Percentiles rank a stretch among this genome's conserved stretches.
Evolutionary conservation across 2,113 vertebrate genomes (phyloP).

Genomic region (Myrmecophaga tridactyla): DNA sequence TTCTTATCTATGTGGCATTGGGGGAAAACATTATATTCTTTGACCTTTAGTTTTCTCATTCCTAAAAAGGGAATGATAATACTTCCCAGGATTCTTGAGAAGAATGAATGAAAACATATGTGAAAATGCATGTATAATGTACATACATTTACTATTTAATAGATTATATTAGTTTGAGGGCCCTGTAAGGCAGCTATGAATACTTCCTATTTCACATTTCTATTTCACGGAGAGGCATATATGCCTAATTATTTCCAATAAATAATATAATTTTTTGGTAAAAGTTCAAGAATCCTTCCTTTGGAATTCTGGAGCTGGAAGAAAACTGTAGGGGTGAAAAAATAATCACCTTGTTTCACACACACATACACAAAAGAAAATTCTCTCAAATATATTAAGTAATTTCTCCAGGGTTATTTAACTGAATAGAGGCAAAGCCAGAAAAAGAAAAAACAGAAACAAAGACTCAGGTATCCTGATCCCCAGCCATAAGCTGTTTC

Average conservation of each 20-base stretch:
- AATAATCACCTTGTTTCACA: not conserved
- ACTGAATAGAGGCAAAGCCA: not conserved
- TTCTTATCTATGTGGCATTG: not conserved
- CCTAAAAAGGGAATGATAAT: not conserved
- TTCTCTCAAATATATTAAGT: not conserved
- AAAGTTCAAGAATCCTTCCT: not conserved
- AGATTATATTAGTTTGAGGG: not conserved
- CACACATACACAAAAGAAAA: not conserved
- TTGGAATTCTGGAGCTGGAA: not conserved
- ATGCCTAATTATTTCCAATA: not conserved
- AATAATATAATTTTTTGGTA: not conserved
- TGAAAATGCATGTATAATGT: not conserved
- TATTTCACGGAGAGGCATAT: not conserved
- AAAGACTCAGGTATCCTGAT: slow-evolving; percentile 28
- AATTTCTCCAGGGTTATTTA: slow-evolving; percentile 52
- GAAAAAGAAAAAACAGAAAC: not conserved
- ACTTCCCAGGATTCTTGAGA: not conserved
- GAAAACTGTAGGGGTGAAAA: not conserved
- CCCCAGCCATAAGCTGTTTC: not conserved
- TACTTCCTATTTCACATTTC: not conserved
- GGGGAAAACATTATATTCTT: not conserved
- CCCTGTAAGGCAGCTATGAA: not conserved
- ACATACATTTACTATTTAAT: not conserved
- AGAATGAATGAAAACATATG: not conserved
- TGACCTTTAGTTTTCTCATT: not conserved